Base-by-base conservation (phyloP, 2,113 vertebrate genomes). In the Labeo rohita region DNA sequence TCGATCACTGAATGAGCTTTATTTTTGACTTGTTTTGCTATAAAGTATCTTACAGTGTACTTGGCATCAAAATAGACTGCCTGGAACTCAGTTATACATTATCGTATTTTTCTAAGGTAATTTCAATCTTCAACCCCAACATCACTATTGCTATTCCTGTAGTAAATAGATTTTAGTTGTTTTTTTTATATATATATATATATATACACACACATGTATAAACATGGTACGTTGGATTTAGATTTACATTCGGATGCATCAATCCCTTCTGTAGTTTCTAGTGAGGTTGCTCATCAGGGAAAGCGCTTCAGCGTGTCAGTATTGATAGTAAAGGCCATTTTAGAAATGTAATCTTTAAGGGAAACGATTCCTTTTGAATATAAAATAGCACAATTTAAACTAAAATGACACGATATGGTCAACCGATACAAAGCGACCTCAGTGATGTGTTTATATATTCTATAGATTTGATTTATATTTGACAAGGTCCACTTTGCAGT, bases 1-100 rank as follows among this genome's bases (percentile, higher is more conserved):
- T 94, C 93, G 94, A 96, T 95, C 94, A 93, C 93, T 94, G 93
- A 95, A 94, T 90, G 89, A 92, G 92, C 90, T 95, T 95, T 94
- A 93, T 93, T 94, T 85, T 94, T 91, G 91, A 89, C 82, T 94
- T 90, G 93, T 28, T 43, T 75, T 75, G 73, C 73, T 73, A 47
- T 73, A 47, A 73, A 45, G 54, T 47, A 34, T 65, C n/a, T 16
- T 80, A 11, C 74, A 23, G 56, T 23, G 13, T 66, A 91, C 88
- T 94, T 92, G 86, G 90, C 85, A 87, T 88, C 86, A 85, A 86
- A 90, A 85, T 54, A 88, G 82, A 59, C 84, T 83, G 21, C 81
- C 68, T 72, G 80, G 56, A 63, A 77, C 88, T 77, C 87, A 80
- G 84, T 88, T 87, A 16, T 91, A 89, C 89, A 91, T 80, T 90